Evolutionary conservation across 1,140 invertebrate species (phyloP).

Genomic region (Drosophila nebulosa): DNA sequence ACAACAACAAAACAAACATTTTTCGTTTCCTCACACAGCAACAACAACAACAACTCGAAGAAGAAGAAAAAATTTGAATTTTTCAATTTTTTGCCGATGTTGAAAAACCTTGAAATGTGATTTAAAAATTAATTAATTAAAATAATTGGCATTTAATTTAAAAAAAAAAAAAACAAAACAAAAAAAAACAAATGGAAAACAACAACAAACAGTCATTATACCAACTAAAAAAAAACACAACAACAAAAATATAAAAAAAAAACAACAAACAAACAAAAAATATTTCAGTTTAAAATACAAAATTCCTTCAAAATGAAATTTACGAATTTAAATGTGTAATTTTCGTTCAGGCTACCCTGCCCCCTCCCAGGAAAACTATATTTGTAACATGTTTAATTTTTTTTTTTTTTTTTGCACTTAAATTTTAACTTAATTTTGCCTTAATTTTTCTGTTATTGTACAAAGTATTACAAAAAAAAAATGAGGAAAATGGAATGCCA

Average conservation of each 20-base stretch:
- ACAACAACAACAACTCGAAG: conserved; percentile 38
- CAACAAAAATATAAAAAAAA: not conserved
- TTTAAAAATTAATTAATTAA: conserved; percentile 80
- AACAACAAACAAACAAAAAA: conserved; percentile 5
- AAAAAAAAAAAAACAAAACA: conserved; percentile 35
- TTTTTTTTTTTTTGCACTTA: conserved; percentile 45
- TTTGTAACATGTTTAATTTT: conserved; percentile 18
- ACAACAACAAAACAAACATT: conserved; percentile 36
- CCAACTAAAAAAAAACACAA: conserved; percentile 44
- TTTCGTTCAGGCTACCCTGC: conserved; percentile 33
- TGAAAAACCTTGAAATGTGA: conserved; percentile 80
- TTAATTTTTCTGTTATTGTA: conserved; percentile 53
- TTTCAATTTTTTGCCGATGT: conserved; percentile 72
- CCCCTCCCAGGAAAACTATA: not conserved
- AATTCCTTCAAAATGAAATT: conserved; percentile 77
- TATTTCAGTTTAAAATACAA: conserved; percentile 63
- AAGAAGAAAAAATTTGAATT: conserved; percentile 24
- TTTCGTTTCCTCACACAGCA: conserved; percentile 72
- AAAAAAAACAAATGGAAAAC: conserved; percentile 32
- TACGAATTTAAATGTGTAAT: conserved; percentile 75
- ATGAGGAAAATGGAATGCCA: not conserved
- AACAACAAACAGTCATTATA: conserved; percentile 77
- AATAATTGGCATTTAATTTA: conserved; percentile 80
- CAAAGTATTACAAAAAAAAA: conserved; percentile 68
- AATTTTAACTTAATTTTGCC: conserved; percentile 26